Conservation (phyloP, 2,113 vertebrate genomes). For the Ornithorhynchus anatinus region DNA sequence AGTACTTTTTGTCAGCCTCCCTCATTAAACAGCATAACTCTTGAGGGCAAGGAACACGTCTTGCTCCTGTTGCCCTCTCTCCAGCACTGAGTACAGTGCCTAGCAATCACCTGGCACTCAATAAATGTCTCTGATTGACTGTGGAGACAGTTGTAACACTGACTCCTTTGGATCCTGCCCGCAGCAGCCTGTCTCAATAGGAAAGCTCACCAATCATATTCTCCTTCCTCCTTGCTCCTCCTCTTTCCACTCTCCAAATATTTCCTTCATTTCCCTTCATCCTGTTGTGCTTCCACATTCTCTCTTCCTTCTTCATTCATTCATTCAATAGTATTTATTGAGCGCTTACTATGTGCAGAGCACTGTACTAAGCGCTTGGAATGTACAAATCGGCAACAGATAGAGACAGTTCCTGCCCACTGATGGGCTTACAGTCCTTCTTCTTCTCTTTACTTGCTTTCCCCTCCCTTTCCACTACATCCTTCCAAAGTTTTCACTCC, state of each 20-base stretch:
- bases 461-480: fast-evolving
- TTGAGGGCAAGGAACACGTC: no score
- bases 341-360: no score
- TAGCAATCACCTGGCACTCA: no score
- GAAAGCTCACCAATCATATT: background rate
- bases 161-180: background rate
- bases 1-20: no score
- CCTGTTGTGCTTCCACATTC: background rate
- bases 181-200: background rate
- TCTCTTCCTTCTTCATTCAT: background rate
- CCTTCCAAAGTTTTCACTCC: background rate
- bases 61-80: no score
- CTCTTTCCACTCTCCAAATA: background rate
- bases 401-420: background rate
- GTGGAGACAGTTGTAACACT: background rate
- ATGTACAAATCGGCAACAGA: no score
- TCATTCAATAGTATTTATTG: no score
- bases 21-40: no score
- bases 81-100: no score
- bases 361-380: no score
- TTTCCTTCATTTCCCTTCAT: background rate
- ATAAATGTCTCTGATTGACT: no score
- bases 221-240: background rate
- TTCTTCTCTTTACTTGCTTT: background rate
- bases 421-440: background rate